Conservation (phyloP, 2,113 vertebrate genomes). For the Phocoena phocoena region DNA sequence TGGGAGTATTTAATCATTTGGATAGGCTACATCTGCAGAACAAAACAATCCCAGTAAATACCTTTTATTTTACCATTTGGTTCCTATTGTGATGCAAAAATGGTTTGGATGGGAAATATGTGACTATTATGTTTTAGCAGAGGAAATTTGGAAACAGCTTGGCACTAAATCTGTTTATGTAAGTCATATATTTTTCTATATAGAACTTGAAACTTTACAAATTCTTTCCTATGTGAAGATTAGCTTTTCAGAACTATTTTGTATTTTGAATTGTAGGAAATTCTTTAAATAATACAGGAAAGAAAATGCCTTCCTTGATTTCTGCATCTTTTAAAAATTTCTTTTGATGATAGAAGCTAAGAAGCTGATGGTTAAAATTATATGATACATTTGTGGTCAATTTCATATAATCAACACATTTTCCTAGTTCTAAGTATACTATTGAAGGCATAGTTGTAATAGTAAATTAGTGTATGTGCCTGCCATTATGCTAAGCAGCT, state of each 20-base stretch:
- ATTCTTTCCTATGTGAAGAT: constrained; percentile 17
- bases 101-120: constrained; percentile 37
- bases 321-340: constrained; percentile 7
- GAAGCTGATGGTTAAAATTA: not conserved
- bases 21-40: not conserved
- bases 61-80: not conserved
- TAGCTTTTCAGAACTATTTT: not conserved
- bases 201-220: constrained; percentile 7
- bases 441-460: not conserved
- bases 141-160: constrained; percentile 23
- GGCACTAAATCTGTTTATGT: constrained; percentile 48
- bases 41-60: not conserved
- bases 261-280: constrained; percentile 24
- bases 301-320: constrained; percentile 22
- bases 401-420: constrained; percentile 39
- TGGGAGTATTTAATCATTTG: not conserved
- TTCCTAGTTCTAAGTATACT: not conserved
- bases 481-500: not conserved
- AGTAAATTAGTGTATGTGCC: not conserved
- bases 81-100: constrained; percentile 38
- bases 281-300: constrained; percentile 46
- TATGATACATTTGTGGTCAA: not conserved
- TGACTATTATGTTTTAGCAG: constrained; percentile 37
- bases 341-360: not conserved
- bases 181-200: not conserved